Evolutionary conservation across 2,113 vertebrate species (phyloP).

Genomic region (Felis chaus): DNA sequence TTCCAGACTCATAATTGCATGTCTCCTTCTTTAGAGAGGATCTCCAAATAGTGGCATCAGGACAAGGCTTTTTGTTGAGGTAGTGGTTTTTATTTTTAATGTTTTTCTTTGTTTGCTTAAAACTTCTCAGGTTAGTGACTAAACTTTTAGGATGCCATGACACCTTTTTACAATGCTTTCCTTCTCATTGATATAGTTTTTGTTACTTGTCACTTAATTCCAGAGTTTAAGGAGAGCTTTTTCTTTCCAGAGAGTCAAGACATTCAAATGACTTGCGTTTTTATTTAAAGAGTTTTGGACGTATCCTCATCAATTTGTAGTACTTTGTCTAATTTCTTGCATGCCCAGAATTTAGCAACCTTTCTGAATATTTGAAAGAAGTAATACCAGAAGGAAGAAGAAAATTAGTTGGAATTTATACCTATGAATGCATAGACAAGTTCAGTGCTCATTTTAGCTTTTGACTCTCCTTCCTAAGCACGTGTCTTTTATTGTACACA

Average conservation of each 20-base stretch:
- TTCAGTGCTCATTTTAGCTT: not conserved
- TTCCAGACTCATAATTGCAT: not conserved
- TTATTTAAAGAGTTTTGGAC: not conserved
- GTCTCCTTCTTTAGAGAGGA: not conserved
- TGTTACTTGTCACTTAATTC: not conserved
- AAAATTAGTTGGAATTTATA: not conserved
- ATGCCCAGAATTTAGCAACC: not conserved
- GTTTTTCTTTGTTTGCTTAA: constrained; percentile 38
- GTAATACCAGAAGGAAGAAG: not conserved
- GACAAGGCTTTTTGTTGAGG: not conserved
- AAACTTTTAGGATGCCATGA: not conserved
- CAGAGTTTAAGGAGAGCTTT: not conserved
- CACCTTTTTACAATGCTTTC: not conserved
- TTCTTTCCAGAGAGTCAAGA: constrained; percentile 16
- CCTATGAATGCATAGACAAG: not conserved
- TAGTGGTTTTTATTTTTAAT: not conserved
- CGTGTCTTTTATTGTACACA: not conserved
- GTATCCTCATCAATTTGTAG: not conserved
- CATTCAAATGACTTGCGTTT: not conserved
- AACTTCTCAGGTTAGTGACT: not conserved
- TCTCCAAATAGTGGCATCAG: not conserved
- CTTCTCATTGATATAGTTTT: not conserved
- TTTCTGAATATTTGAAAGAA: constrained; percentile 22
- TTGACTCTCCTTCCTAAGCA: not conserved
- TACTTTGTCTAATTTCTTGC: not conserved